Evolutionary conservation across 2,113 vertebrate genomes (phyloP), one percentile per base, ranked within the genome.

Genomic region (Trogon melanurus): DNA sequence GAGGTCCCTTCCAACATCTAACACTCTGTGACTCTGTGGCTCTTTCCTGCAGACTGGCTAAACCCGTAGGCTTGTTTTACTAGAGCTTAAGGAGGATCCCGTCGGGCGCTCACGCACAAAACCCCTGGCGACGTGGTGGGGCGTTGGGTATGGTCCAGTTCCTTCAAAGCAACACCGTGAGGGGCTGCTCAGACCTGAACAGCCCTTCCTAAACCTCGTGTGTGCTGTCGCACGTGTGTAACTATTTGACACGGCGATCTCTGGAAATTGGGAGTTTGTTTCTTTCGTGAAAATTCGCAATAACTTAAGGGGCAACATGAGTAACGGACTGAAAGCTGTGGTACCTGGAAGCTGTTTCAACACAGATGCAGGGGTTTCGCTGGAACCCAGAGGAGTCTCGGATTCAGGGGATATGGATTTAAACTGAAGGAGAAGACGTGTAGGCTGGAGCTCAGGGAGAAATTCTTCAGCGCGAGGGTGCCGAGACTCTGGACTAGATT

Each of bases 141-240:
- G 29, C 29, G 2, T 1, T 18, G 29, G 32, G 21, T 4, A 2
- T 9, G 16, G 13, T n/a, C 27, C 6, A 4, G 1, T 2, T 12
- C 29, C 18, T n/a, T 65, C 23, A 38, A 26, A 72, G 27, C 36
- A 11, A 34, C 10, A 47, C 51, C 64, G 58, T 9, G 27, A 61
- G 15, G 16, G 14, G 25, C 32, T 47, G 17, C 41, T 72, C 6
- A 16, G 86, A n/a, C 13, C 1, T 15, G 34, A 18, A 6, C 18
- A 22, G 16, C 36, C 41, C 38, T 48, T 10, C 6, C 64, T 54
- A 54, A 60, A 22, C 53, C 5, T 0, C 10, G 1, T 5, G 1
- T 47, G 2, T 26, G 4, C 32, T 9, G 10, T 36, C 34, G 26
- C 1, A 5, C 20, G 6, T 29, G 14, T n/a, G 21, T 62, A 47